These are phyloP conservation scores for Sylvia atricapilla DNA, from an alignment of 2,113 vertebrate genomes.

Conservation along the genomic window DNA sequence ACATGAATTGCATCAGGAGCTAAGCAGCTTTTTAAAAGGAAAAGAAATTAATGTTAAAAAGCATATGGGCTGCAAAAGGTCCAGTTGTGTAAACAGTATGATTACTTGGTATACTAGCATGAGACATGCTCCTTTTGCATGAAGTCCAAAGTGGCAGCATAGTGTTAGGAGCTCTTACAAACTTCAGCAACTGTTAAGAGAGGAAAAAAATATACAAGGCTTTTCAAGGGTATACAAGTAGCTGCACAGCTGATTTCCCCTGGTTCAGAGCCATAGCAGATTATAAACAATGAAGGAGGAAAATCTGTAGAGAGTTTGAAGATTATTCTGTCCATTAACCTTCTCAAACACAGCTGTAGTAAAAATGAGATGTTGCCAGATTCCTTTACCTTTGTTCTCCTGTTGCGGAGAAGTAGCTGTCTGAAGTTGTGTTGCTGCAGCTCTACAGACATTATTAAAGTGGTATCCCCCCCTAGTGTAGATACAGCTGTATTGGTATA, in stretches of 20 bases:
- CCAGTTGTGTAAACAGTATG: background rate
- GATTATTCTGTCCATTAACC: conserved; percentile 26
- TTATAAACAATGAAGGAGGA: background rate
- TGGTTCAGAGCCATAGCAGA: background rate
- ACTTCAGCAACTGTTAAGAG: background rate
- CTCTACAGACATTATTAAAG: conserved; percentile 19
- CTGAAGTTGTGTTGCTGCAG: background rate
- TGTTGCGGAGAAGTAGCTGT: background rate
- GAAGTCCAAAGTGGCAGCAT: background rate
- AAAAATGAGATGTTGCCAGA: background rate
- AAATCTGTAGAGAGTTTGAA: background rate
- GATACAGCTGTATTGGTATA: conserved; percentile 11
- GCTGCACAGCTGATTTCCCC: background rate
- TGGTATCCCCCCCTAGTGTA: conserved; percentile 55
- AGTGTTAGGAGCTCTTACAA: background rate
- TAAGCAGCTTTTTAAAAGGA: background rate
- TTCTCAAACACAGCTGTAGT: conserved; percentile 14
- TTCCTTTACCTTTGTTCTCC: background rate
- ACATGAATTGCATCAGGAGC: background rate
- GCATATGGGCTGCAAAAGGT: background rate
- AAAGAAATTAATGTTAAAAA: background rate
- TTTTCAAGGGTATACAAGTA: background rate
- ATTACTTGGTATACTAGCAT: background rate
- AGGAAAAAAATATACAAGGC: background rate
- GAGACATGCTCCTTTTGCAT: background rate